Percentiles rank a stretch among this genome's conserved stretches.
Evolutionary conservation across 1,140 invertebrate species (phyloP).

Genomic region (Ceratosolen solmsi): DNA sequence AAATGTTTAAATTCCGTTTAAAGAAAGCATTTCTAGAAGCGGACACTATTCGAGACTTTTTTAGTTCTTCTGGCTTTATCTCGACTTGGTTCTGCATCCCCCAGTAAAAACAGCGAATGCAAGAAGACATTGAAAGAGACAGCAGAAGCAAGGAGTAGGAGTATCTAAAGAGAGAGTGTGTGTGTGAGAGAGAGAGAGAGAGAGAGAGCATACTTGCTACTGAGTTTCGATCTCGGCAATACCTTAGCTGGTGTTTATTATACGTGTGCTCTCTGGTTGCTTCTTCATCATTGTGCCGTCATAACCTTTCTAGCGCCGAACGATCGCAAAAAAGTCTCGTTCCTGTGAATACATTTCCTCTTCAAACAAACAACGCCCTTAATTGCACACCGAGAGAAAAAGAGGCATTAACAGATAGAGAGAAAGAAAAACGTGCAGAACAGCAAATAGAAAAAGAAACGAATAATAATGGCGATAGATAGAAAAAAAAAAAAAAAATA

Average conservation of each 20-base stretch:
- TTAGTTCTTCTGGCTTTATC: neutral
- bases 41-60: neutral
- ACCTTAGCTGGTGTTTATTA: neutral
- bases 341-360: conserved; percentile 30
- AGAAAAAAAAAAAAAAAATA: too few species aligned
- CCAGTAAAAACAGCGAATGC: neutral
- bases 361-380: conserved; percentile 34
- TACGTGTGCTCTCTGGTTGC: neutral
- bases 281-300: conserved; percentile 40
- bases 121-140: neutral
- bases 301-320: conserved; percentile 5
- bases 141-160: neutral
- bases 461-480: too few species aligned
- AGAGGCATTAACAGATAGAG: conserved; percentile 1
- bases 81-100: neutral
- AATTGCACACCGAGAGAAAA: conserved; percentile 23
- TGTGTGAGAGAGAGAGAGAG: neutral
- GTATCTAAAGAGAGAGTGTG: neutral
- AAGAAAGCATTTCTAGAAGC: neutral
- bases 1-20: neutral
- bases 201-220: neutral
- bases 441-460: neutral
- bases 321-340: conserved; percentile 12
- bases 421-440: neutral
- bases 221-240: neutral